Conservation (phyloP, 2,888 invertebrate species). For the Rhagophthalmus giganteus region DNA sequence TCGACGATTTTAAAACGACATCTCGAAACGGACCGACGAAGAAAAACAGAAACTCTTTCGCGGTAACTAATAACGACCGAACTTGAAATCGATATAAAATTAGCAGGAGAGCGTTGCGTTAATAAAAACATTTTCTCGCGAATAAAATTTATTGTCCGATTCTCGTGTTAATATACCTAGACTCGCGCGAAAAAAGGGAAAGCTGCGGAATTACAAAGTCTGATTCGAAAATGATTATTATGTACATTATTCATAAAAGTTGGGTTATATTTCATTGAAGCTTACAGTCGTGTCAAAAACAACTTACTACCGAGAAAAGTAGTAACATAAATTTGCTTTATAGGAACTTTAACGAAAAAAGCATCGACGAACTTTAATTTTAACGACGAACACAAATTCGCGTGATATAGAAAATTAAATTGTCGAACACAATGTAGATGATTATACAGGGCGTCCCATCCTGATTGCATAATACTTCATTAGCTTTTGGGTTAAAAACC, state of each 20-base stretch:
- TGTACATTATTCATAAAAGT: slow-evolving; percentile 14
- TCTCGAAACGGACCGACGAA: too few relatives aligned
- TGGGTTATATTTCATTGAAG: slow-evolving; percentile 5
- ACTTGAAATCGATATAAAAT: too few relatives aligned
- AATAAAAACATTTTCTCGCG: too few relatives aligned
- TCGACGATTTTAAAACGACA: too few relatives aligned
- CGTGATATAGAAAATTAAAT: slow-evolving; percentile 1
- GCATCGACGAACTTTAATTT: too few relatives aligned
- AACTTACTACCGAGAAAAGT: slow-evolving; percentile 5
- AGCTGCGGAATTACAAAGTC: not conserved
- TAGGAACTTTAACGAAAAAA: too few relatives aligned
- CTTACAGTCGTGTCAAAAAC: slow-evolving; percentile 4
- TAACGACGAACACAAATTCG: too few relatives aligned
- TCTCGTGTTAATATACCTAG: not conserved
- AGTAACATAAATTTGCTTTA: slow-evolving; percentile 5
- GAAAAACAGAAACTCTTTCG: too few relatives aligned
- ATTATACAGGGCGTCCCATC: not conserved
- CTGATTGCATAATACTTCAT: too few relatives aligned
- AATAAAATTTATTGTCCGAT: not conserved
- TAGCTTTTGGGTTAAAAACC: too few relatives aligned
- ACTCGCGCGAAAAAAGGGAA: not conserved
- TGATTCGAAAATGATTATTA: slow-evolving; percentile 14
- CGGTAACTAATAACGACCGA: too few relatives aligned
- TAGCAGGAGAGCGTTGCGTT: too few relatives aligned
- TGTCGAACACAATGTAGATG: not conserved